These are phyloP conservation scores for Drosophila peninsularis DNA, from an alignment of 2,888 invertebrate genomes.

Conservation along the genomic window DNA sequence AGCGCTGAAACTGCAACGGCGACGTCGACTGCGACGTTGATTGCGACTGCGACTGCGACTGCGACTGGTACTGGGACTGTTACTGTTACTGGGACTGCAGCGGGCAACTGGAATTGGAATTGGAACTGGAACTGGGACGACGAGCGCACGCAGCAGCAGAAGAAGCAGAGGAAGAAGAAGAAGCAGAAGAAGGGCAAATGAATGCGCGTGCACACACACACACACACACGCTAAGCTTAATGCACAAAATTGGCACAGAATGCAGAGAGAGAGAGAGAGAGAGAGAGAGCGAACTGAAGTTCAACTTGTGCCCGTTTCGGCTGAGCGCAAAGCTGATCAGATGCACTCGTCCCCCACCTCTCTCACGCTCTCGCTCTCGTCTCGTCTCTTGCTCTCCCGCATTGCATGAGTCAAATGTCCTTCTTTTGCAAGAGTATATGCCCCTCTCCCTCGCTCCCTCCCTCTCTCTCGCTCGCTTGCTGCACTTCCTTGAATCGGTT, in stretches of 20 bases:
- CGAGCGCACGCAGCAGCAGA: constrained; percentile 27
- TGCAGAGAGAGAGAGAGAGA: not conserved
- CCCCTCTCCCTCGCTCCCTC: no score
- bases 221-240: constrained; percentile 13
- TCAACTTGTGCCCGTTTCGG: constrained; percentile 25
- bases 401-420: constrained; percentile 75
- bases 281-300: constrained; percentile 18
- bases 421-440: constrained; percentile 42
- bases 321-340: constrained; percentile 26
- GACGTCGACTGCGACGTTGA: constrained; percentile 3
- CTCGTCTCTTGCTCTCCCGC: constrained; percentile 41
- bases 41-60: constrained; percentile 13
- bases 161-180: constrained; percentile 14
- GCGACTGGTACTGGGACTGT: constrained; percentile 6
- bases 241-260: constrained; percentile 25
- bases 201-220: constrained; percentile 1
- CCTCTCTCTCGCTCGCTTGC: not conserved
- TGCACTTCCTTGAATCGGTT: constrained; percentile 45
- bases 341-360: constrained; percentile 25
- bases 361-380: not conserved
- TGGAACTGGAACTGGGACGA: constrained; percentile 47
- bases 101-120: constrained; percentile 11
- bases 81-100: constrained; percentile 34
- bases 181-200: constrained; percentile 32
- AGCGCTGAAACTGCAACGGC: constrained; percentile 23